A percentile compares a stretch with the other conserved stretches of the same genome.
Evolutionary conservation across 2,113 vertebrate species (phyloP).

Genomic region (Fukomys damarensis): DNA sequence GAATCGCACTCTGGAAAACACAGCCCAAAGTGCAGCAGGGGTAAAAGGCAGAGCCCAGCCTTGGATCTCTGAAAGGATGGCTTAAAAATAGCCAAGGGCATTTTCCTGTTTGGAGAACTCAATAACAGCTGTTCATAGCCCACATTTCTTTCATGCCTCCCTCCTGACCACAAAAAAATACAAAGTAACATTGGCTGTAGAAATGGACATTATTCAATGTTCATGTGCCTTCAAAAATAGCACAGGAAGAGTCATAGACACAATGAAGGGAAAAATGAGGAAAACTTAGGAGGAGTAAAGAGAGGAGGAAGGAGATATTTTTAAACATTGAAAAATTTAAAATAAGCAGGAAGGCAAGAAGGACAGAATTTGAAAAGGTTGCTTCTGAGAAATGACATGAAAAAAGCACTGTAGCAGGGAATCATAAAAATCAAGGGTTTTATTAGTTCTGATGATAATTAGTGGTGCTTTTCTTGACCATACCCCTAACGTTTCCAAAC

Average conservation of each 20-base stretch:
- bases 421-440: background rate
- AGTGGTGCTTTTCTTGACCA: background rate
- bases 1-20: constrained; percentile 61
- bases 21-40: background rate
- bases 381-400: background rate
- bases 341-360: constrained; percentile 60
- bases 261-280: constrained; percentile 72
- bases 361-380: constrained; percentile 9
- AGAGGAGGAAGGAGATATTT: constrained; percentile 20
- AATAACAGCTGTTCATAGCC: constrained; percentile 76
- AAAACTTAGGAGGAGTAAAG: constrained; percentile 36
- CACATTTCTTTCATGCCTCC: constrained; percentile 77
- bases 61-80: constrained; percentile 64
- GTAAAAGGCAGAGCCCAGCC: constrained; percentile 20
- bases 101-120: constrained; percentile 76
- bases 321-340: constrained; percentile 63
- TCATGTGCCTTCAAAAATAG: constrained; percentile 73
- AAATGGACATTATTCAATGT: constrained; percentile 68
- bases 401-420: background rate
- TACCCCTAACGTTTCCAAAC: background rate
- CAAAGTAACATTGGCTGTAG: constrained; percentile 58
- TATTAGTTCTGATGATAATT: background rate
- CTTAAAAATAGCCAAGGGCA: constrained; percentile 76
- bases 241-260: constrained; percentile 76
- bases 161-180: constrained; percentile 70